Evolutionary conservation across 2,888 invertebrate genomes (phyloP), one percentile per base, ranked within the genome.

Genomic region (Clitarchus hookeri): DNA sequence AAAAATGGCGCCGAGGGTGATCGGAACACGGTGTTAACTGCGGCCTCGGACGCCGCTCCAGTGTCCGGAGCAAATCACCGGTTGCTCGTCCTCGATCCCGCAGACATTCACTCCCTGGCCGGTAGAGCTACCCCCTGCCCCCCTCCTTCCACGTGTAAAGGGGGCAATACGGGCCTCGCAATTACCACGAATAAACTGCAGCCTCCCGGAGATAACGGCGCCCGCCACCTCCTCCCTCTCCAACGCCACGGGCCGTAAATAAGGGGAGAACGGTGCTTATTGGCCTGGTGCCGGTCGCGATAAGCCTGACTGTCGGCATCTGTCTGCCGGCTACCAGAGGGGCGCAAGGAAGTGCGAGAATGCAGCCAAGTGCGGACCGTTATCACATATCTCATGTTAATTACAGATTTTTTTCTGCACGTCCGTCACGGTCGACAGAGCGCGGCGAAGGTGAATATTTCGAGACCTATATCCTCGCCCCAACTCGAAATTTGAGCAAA

Each of bases 101-200:
- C 12, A 16, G 48, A 48, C 48, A 48, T 48, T 48, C 48, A 8
- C 16, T 23, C 16, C 65, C 65, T 23, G 53, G 53, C 53, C 53
- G 13, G 53, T 1, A 53, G 53, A 53, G 3, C 53, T 16, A 53
- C 53, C 65, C 0, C 65, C 65, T 13, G 65, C 23, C 65, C 65
- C 65, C 65, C 65, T 16, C 65, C 65, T 8, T 19, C 65, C 65
- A 2, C 53, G 53, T 19, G 36, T 8, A 8, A 65, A 16, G 65
- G 16, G 11, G 65, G 65, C 65, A 65, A 65, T 65, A 65, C 65
- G 65, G 65, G 65, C 8, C 23, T 1, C 65, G 65, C 65, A 65
- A 65, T 65, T 65, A 65, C 65, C 65, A n/a, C 65, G 16, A 65
- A 65, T 65, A 65, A 65, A 65, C 65, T 65, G 65, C 65, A n/a